phyloP scores from a whole-genome alignment of 2,797 vertebrate genomes.

The Numenius phaeopus region DNA sequence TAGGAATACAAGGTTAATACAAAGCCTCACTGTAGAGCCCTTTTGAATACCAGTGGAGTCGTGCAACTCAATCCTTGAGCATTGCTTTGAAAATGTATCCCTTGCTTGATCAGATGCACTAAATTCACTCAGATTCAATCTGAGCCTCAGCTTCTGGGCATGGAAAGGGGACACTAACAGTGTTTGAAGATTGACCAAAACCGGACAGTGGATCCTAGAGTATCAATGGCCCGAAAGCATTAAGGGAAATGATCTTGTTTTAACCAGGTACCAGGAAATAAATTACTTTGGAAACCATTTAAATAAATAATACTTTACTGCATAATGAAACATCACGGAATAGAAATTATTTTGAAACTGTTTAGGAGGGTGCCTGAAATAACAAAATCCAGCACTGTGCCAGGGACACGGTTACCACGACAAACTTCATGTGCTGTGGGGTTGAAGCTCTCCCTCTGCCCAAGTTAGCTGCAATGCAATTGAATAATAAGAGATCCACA shows the following conservation, averaged over 20 bases:
- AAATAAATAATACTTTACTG: slow-evolving; percentile 21
- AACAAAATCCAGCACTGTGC: neutral
- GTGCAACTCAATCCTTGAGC: neutral
- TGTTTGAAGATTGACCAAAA: neutral
- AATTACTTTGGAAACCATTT: neutral
- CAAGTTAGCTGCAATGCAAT: neutral
- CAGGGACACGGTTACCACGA: neutral
- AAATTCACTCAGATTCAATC: neutral
- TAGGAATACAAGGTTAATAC: neutral
- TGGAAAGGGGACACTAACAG: neutral
- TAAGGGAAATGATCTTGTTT: neutral
- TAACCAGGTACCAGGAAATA: slow-evolving; percentile 8
- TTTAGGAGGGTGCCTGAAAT: neutral
- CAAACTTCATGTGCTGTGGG: neutral
- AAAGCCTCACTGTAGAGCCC: neutral
- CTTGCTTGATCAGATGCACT: neutral
- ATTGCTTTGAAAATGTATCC: neutral
- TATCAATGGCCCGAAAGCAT: neutral
- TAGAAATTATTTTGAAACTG: neutral
- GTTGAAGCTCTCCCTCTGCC: neutral
- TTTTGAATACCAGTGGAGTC: neutral
- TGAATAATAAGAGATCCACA: neutral
- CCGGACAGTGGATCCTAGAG: neutral
- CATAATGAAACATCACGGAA: neutral
- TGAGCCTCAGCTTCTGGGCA: neutral